Evolutionary conservation across 2,113 vertebrate genomes (phyloP).

Genomic region (Ginglymostoma cirratum): DNA sequence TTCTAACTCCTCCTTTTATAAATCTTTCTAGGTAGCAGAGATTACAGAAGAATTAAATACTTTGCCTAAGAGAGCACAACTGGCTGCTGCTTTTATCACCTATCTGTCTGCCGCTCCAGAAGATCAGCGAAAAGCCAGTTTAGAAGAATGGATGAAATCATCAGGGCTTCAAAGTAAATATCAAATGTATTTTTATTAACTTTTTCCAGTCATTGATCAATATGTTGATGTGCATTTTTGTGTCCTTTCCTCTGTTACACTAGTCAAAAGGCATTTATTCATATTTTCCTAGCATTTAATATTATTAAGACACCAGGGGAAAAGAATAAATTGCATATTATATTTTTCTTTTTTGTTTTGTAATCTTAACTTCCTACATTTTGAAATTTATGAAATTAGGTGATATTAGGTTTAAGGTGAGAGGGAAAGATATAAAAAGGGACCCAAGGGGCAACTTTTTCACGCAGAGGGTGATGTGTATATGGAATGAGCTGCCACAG

Average conservation of each 20-base stretch:
- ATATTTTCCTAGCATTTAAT: background rate
- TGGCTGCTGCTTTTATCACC: conserved; percentile 90
- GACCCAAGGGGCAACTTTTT: too few species aligned
- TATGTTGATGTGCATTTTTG: background rate
- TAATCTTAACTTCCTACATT: background rate
- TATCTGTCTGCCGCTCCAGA: conserved; percentile 89
- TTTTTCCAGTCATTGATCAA: background rate
- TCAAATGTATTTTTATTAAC: conserved; percentile 16
- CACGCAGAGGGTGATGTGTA: too few species aligned
- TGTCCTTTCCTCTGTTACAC: background rate
- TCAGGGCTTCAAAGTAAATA: conserved; percentile 76
- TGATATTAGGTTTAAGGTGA: too few species aligned
- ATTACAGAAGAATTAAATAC: conserved; percentile 81
- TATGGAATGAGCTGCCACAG: too few species aligned
- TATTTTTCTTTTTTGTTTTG: conserved; percentile 37
- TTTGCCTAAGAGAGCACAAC: conserved; percentile 76
- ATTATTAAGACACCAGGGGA: background rate
- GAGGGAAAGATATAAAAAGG: too few species aligned
- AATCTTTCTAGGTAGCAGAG: conserved; percentile 71
- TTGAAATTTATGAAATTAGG: background rate
- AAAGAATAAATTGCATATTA: background rate
- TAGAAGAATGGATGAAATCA: conserved; percentile 80
- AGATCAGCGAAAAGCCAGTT: conserved; percentile 69
- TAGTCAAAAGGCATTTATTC: too few species aligned
- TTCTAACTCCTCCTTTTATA: background rate